Conservation (phyloP, 2,888 invertebrate species). For the Drosophila robusta region DNA sequence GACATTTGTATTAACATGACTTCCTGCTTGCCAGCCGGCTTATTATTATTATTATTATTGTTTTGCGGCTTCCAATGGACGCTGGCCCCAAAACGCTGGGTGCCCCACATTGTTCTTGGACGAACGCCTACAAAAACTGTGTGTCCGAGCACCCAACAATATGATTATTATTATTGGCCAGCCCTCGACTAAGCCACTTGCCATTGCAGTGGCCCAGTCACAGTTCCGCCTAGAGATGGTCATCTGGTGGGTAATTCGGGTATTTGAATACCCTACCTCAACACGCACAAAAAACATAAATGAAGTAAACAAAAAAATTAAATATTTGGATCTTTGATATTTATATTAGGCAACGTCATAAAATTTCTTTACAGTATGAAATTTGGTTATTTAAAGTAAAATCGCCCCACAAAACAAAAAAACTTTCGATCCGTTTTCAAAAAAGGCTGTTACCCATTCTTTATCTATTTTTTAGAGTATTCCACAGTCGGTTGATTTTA, state of each 20-base stretch:
- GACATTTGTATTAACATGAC: slow-evolving; percentile 79
- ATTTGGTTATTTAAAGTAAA: no score
- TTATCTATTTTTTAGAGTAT: neutral
- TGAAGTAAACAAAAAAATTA: no score
- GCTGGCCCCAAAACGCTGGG: slow-evolving; percentile 8
- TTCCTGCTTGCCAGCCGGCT: slow-evolving; percentile 58
- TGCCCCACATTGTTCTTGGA: slow-evolving; percentile 58
- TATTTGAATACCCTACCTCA: neutral
- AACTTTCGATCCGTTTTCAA: no score
- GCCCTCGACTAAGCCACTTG: slow-evolving; percentile 64
- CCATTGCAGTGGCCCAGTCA: slow-evolving; percentile 31
- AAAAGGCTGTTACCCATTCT: no score
- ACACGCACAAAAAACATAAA: no score
- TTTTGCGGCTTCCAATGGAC: slow-evolving; percentile 65
- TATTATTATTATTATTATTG: slow-evolving; percentile 71
- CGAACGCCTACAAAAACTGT: slow-evolving; percentile 48
- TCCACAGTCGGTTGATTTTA: neutral
- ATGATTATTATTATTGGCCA: slow-evolving; percentile 77
- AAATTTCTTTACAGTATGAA: no score
- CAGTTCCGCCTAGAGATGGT: slow-evolving; percentile 14
- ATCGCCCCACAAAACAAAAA: no score
- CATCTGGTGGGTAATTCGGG: neutral
- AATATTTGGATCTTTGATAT: no score
- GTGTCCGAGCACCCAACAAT: slow-evolving; percentile 62
- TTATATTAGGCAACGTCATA: no score